Base-by-base conservation (phyloP, 1,140 invertebrate genomes). In the Heliconius nattereri region DNA sequence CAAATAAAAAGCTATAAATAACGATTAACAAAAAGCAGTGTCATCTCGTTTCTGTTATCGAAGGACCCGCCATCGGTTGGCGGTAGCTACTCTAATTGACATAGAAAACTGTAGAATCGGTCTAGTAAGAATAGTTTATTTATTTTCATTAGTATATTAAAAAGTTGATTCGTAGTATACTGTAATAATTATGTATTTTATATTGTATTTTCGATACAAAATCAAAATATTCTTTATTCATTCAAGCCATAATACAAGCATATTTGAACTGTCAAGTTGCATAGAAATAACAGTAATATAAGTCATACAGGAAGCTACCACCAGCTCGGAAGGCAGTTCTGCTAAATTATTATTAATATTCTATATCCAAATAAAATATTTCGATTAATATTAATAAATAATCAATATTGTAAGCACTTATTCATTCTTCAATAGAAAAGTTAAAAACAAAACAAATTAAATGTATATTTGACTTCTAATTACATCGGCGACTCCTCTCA, bases 21-120 rank as follows among this genome's bases (percentile, higher is more conserved):
- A 91, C 89, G 89, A 91, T 93, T 93, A 91, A 93, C 88, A 91
- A 92, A 90, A 92, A 92, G 86, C 89, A 86, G 85, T 91, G 90
- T 91, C 91, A 92, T 93, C 89, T 89, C 91, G 86, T 85, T 85
- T 90, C 86, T 84, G 84, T 92, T 93, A 93, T 92, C 90, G 85
- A 80, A 76, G 82, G 80, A 82, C 83, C 79, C 81, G 85, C 81
- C 82, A 81, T 81, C 79, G 78, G 80, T 83, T 81, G 88, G 87
- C 90, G 85, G 90, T 90, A 91, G 89, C 90, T 82, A 81, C 79
- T 73, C 80, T 87, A 86, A 85, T 80, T 75, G 81, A 86, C 82
- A 86, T 3, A 60, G 81, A 82, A 85, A 85, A 37, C 78, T 49
- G 72, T 89, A 60, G 90, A 93, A 87, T 70, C 5, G 76, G 52